phyloP scores from a whole-genome alignment of 2,888 invertebrate species.

The Agrilus cyanescens region DNA sequence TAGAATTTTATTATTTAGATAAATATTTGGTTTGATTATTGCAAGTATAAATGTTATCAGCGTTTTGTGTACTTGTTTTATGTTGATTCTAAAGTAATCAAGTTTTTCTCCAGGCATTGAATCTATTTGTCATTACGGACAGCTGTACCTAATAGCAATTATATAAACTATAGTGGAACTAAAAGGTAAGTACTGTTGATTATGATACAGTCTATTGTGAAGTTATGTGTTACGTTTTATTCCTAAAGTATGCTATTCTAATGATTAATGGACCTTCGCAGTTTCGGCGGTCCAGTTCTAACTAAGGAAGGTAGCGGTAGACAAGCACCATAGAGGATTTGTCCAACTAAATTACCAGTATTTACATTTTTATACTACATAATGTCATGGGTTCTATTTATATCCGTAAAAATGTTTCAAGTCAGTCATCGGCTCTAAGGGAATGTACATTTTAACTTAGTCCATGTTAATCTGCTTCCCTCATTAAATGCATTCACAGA shows the following conservation, averaged over 20 bases:
- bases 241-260: conserved; percentile 34
- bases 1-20: too few relatives aligned
- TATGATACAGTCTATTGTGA: conserved; percentile 14
- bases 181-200: conserved; percentile 12
- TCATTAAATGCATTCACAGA: too few relatives aligned
- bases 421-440: too few relatives aligned
- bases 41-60: too few relatives aligned
- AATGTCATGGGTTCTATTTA: too few relatives aligned
- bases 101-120: too few relatives aligned
- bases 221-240: conserved; percentile 14
- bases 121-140: conserved; percentile 35
- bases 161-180: conserved; percentile 21
- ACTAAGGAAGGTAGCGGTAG: conserved; percentile 22
- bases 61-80: background rate
- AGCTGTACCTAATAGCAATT: conserved; percentile 30
- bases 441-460: too few relatives aligned
- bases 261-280: conserved; percentile 32
- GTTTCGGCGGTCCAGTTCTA: conserved; percentile 23
- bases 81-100: conserved; percentile 5
- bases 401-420: too few relatives aligned
- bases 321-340: conserved; percentile 21
- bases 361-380: too few relatives aligned
- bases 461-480: too few relatives aligned
- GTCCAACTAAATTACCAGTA: too few relatives aligned
- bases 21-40: too few relatives aligned